Evolutionary conservation across 2,888 invertebrate genomes (phyloP).

Genomic region (Acanthacorydalis orientalis): DNA sequence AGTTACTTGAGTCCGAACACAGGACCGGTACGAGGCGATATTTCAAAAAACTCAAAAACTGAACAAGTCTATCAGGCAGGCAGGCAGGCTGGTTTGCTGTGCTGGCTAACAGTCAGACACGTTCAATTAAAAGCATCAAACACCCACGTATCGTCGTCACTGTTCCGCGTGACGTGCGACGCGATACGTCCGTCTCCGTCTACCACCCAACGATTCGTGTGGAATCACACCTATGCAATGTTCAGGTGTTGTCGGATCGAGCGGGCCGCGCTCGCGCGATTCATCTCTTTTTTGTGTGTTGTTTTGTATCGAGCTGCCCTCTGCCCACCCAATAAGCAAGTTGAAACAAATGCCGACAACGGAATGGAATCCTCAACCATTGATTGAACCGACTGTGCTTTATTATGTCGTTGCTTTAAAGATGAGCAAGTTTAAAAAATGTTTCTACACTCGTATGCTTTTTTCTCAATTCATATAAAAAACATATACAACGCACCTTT

Average conservation of each 20-base stretch:
- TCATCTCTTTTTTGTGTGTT: constrained; percentile 16
- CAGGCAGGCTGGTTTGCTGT: neutral
- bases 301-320: constrained; percentile 19
- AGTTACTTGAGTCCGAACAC: too few relatives aligned
- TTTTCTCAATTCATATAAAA: too few relatives aligned
- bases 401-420: too few relatives aligned
- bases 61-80: neutral
- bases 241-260: neutral
- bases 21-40: neutral
- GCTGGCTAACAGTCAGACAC: neutral
- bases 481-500: too few relatives aligned
- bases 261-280: neutral
- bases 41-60: neutral
- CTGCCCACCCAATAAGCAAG: constrained; percentile 27
- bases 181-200: constrained; percentile 14
- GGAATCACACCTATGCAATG: constrained; percentile 1
- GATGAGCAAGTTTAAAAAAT: too few relatives aligned
- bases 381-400: too few relatives aligned
- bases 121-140: constrained; percentile 1
- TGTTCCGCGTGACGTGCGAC: constrained; percentile 7
- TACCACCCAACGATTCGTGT: constrained; percentile 20
- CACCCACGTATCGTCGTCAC: constrained; percentile 1
- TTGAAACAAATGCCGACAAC: constrained; percentile 24
- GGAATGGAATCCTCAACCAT: constrained; percentile 16
- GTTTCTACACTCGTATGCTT: too few relatives aligned